Evolutionary conservation across 2,888 invertebrate genomes (phyloP).

Genomic region (Anticlea derivata): DNA sequence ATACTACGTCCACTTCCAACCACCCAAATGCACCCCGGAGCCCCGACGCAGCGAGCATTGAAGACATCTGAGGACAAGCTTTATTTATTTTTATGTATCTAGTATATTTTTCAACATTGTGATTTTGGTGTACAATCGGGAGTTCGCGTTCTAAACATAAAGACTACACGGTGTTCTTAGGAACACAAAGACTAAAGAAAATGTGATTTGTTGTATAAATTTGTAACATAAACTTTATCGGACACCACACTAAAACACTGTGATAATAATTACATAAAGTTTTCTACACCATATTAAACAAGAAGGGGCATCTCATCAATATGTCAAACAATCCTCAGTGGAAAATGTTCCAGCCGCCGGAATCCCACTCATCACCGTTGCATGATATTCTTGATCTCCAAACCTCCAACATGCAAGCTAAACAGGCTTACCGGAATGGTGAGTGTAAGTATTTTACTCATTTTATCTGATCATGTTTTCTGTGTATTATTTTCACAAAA

Average conservation of each 20-base stretch:
- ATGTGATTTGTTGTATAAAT: slow-evolving; percentile 75
- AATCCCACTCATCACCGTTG: slow-evolving; percentile 92
- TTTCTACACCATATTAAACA: slow-evolving; percentile 74
- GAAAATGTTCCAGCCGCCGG: slow-evolving; percentile 95
- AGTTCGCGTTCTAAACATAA: slow-evolving; percentile 49
- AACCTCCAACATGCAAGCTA: slow-evolving; percentile 80
- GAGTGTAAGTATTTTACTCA: slow-evolving; percentile 46
- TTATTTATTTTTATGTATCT: slow-evolving; percentile 25
- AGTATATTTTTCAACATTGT: slow-evolving; percentile 65
- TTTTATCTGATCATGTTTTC: not conserved
- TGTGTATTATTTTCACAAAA: not conserved
- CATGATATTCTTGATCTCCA: slow-evolving; percentile 92
- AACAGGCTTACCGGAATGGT: slow-evolving; percentile 83
- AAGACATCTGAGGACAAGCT: slow-evolving; percentile 91
- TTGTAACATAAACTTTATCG: slow-evolving; percentile 43
- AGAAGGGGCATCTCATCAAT: slow-evolving; percentile 65
- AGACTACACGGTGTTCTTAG: slow-evolving; percentile 62
- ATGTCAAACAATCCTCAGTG: slow-evolving; percentile 94
- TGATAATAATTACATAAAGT: slow-evolving; percentile 61
- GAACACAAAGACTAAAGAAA: slow-evolving; percentile 66
- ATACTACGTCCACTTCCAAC: slow-evolving; percentile 54
- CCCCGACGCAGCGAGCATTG: slow-evolving; percentile 94
- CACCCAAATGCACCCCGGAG: slow-evolving; percentile 75
- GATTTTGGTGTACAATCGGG: slow-evolving; percentile 69
- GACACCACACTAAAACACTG: slow-evolving; percentile 72